A percentile compares a stretch with the other conserved stretches of the same genome.
Evolutionary conservation across 1,140 invertebrate species (phyloP).

Genomic region (Rhysida immarginata): DNA sequence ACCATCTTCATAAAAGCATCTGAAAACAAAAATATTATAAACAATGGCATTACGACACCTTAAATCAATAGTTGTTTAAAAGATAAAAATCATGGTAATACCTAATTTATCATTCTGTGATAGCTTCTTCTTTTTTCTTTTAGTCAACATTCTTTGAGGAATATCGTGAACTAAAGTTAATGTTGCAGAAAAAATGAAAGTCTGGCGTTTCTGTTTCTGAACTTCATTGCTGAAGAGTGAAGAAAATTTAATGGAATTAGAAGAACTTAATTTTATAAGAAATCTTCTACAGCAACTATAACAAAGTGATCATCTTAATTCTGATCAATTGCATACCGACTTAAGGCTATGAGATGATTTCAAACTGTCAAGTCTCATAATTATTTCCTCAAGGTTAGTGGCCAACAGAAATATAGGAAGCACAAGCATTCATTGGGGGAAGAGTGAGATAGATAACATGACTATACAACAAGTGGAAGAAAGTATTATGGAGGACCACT

Average conservation of each 20-base stretch:
- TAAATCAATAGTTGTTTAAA: background rate
- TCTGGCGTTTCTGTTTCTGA: conserved; percentile 49
- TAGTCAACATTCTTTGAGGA: conserved; percentile 48
- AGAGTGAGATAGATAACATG: no score
- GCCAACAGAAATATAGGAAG: no score
- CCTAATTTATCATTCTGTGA: conserved; percentile 24
- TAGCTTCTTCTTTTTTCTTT: conserved; percentile 37
- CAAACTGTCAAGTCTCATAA: no score
- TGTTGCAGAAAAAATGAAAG: conserved; percentile 95
- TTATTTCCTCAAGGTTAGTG: no score
- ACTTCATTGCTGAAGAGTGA: conserved; percentile 26
- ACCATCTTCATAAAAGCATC: conserved; percentile 40
- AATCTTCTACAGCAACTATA: no score
- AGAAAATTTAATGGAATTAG: conserved; percentile 7
- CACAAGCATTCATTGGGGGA: no score
- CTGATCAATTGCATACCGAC: no score
- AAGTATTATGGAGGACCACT: no score
- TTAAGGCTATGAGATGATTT: no score
- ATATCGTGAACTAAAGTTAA: conserved; percentile 74
- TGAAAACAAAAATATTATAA: conserved; percentile 15
- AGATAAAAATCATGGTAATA: conserved; percentile 5
- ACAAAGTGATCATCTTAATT: no score
- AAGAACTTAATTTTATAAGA: no score
- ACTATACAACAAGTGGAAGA: no score
- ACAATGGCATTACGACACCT: background rate